Evolutionary conservation across 2,113 vertebrate species (phyloP).

Genomic region (Procavia capensis): DNA sequence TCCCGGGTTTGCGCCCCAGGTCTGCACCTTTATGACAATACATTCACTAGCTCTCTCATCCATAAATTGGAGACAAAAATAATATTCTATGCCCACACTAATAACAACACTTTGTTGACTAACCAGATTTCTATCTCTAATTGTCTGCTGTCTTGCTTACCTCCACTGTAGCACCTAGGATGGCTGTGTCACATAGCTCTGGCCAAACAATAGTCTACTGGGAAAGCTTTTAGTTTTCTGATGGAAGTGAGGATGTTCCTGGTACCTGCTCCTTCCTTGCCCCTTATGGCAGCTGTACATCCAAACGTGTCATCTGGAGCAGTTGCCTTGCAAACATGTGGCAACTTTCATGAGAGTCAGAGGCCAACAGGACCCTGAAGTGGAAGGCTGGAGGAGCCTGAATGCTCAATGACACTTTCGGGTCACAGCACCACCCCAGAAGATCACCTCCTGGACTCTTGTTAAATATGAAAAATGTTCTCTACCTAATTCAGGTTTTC

Average conservation of each 20-base stretch:
- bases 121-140: not conserved
- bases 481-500: not conserved
- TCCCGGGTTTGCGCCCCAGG: not conserved
- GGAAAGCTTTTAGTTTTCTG: not conserved
- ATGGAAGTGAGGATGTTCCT: not conserved
- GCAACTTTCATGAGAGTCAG: not conserved
- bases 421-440: not conserved
- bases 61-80: not conserved
- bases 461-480: not conserved
- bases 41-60: not conserved
- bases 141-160: not conserved
- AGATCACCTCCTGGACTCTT: not conserved
- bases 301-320: not conserved
- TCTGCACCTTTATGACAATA: not conserved
- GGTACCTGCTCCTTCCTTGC: not conserved
- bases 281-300: not conserved
- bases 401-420: no score
- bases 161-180: not conserved
- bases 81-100: rapidly evolving
- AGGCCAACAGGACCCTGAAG: not conserved
- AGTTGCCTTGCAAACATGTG: not conserved
- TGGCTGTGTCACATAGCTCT: not conserved
- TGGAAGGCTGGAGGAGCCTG: not conserved
- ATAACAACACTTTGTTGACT: not conserved
- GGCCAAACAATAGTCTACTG: not conserved